A percentile compares a stretch with the other conserved stretches of the same genome.
phyloP scores from a whole-genome alignment of 1,140 invertebrate genomes.

The Caenorhabditis inopinata region DNA sequence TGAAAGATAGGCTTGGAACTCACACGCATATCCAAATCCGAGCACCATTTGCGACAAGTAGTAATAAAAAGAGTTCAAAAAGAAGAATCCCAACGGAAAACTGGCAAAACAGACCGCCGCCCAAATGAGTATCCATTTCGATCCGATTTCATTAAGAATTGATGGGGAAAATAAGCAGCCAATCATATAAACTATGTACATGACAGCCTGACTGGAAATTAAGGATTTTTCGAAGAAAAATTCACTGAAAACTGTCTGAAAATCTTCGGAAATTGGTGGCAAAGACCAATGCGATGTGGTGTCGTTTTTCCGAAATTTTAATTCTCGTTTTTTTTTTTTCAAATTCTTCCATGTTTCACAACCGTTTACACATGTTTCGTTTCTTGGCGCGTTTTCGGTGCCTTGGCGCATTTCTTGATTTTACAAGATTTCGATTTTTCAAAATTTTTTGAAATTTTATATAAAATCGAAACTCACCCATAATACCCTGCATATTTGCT shows the following conservation, averaged over 20 bases:
- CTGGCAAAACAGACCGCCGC: neutral
- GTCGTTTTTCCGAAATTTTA: too few species aligned
- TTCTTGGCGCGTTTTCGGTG: neutral
- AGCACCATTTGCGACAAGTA: neutral
- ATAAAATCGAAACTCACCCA: neutral
- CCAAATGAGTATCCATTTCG: neutral
- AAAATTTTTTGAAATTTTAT: neutral
- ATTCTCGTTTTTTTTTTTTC: too few species aligned
- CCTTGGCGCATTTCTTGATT: too few species aligned
- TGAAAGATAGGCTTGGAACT: too few species aligned
- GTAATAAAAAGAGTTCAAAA: neutral
- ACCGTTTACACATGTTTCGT: neutral
- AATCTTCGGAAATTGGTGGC: too few species aligned
- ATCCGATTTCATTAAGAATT: neutral
- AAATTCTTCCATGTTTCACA: too few species aligned
- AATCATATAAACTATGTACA: too few species aligned
- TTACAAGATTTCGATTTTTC: neutral
- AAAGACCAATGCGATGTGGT: too few species aligned
- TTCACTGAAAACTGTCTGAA: too few species aligned
- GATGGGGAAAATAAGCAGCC: neutral
- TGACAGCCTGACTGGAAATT: neutral
- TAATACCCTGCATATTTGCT: constrained; percentile 29
- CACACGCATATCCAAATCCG: too few species aligned
- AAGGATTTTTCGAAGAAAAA: neutral
- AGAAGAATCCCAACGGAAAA: neutral